These are phyloP conservation scores for Coilia nasus DNA, from an alignment of 2,797 vertebrate species.

Conservation along the genomic window DNA sequence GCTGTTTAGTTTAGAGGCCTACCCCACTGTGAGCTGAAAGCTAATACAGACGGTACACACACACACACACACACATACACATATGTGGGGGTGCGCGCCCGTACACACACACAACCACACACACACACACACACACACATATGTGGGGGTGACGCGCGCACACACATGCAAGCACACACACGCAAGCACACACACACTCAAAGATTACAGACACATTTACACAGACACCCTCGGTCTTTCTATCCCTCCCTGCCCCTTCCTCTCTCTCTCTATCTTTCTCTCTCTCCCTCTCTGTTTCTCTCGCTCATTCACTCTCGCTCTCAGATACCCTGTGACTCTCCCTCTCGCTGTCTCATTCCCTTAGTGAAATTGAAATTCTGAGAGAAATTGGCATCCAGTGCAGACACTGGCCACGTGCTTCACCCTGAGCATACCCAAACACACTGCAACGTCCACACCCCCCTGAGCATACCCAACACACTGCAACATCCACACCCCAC, in stretches of 20 bases:
- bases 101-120: constrained; percentile 27
- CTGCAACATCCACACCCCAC: too few relatives aligned
- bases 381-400: not conserved
- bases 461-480: too few relatives aligned
- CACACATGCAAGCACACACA: too few relatives aligned
- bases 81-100: not conserved
- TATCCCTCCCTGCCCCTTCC: too few relatives aligned
- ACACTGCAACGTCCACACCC: not conserved
- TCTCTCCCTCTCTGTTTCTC: not conserved
- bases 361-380: constrained; percentile 21
- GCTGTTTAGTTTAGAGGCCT: constrained; percentile 72
- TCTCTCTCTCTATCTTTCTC: too few relatives aligned
- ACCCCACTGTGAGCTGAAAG: constrained; percentile 64
- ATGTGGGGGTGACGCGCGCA: too few relatives aligned
- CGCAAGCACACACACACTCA: too few relatives aligned
- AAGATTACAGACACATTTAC: not conserved
- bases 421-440: not conserved
- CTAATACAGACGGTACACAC: constrained; percentile 61
- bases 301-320: not conserved
- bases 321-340: not conserved
- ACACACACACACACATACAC: constrained; percentile 28
- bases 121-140: not conserved
- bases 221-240: not conserved
- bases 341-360: constrained; percentile 19
- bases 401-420: not conserved